Percentiles rank a stretch among this genome's conserved stretches.
Conservation (phyloP, 1,140 invertebrate species). For the Phocides pigmalion region DNA sequence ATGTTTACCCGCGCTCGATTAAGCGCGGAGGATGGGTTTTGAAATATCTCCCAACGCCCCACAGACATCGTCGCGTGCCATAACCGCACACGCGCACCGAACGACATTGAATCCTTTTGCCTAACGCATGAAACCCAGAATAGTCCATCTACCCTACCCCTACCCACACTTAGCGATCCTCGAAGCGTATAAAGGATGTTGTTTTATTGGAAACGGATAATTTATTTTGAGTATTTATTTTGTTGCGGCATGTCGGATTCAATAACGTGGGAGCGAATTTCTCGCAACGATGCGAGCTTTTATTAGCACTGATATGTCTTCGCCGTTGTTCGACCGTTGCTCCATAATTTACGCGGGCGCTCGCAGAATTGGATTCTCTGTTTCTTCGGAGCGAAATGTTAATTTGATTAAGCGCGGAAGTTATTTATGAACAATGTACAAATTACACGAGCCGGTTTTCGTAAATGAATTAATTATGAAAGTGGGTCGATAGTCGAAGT, state of each 20-base stretch:
- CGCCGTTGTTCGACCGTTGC: constrained; percentile 26
- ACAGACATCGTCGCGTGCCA: constrained; percentile 61
- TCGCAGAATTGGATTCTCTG: constrained; percentile 18
- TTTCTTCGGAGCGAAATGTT: constrained; percentile 30
- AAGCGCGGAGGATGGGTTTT: constrained; percentile 71
- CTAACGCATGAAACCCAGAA: constrained; percentile 40
- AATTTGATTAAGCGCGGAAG: constrained; percentile 30
- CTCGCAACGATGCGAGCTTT: constrained; percentile 45
- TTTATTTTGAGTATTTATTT: constrained; percentile 81
- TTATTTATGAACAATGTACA: constrained; percentile 33
- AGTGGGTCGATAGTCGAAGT: constrained; percentile 33
- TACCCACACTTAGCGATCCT: constrained; percentile 45
- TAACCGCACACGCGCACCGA: background rate
- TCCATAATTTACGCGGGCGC: constrained; percentile 26
- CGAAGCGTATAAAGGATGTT: constrained; percentile 59
- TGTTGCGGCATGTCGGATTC: constrained; percentile 62
- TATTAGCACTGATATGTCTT: constrained; percentile 53
- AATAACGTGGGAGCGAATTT: constrained; percentile 72
- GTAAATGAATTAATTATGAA: constrained; percentile 44
- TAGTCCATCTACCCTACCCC: constrained; percentile 25
- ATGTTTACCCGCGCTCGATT: constrained; percentile 80
- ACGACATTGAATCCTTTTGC: constrained; percentile 42
- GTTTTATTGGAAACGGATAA: constrained; percentile 82
- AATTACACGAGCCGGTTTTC: constrained; percentile 33
- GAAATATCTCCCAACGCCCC: constrained; percentile 67